Percentiles rank a stretch among this genome's conserved stretches.
These are phyloP conservation scores for Panonychus citri DNA, from an alignment of 1,140 invertebrate genomes.

Conservation along the genomic window DNA sequence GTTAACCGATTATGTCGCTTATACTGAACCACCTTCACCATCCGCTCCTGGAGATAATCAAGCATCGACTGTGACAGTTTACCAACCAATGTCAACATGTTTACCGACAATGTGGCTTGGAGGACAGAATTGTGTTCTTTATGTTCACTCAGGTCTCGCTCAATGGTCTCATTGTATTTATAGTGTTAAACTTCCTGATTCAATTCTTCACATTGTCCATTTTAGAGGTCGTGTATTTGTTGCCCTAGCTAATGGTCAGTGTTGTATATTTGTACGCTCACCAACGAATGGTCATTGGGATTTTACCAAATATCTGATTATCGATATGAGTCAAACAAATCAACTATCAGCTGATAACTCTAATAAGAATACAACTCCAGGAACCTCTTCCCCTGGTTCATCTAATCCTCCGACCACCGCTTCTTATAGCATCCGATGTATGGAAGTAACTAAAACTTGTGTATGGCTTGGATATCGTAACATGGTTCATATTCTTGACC, in stretches of 20 bases:
- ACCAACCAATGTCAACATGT: slow-evolving; percentile 42
- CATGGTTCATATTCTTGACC: slow-evolving; percentile 78
- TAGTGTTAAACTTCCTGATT: slow-evolving; percentile 34
- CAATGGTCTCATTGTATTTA: slow-evolving; percentile 77
- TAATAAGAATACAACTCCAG: background rate
- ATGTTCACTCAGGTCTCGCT: slow-evolving; percentile 76
- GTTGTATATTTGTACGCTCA: slow-evolving; percentile 5
- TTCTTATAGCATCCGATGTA: slow-evolving; percentile 33
- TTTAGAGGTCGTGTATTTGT: slow-evolving; percentile 75
- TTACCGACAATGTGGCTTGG: slow-evolving; percentile 95
- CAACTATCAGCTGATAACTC: background rate
- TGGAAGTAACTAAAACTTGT: slow-evolving; percentile 59
- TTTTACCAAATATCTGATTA: slow-evolving; percentile 5
- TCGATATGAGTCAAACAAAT: slow-evolving; percentile 3
- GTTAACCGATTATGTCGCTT: slow-evolving; percentile 3
- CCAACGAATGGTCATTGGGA: slow-evolving; percentile 7
- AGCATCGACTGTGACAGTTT: background rate
- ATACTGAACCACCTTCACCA: slow-evolving; percentile 1
- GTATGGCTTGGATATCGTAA: slow-evolving; percentile 97
- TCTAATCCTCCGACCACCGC: background rate
- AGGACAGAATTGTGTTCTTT: slow-evolving; percentile 50
- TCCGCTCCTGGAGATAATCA: background rate
- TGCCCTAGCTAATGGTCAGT: slow-evolving; percentile 64
- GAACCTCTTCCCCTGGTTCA: background rate
- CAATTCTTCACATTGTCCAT: slow-evolving; percentile 50